Conservation (phyloP, 2,888 invertebrate genomes). For the Eudiplozoon nipponicum region DNA sequence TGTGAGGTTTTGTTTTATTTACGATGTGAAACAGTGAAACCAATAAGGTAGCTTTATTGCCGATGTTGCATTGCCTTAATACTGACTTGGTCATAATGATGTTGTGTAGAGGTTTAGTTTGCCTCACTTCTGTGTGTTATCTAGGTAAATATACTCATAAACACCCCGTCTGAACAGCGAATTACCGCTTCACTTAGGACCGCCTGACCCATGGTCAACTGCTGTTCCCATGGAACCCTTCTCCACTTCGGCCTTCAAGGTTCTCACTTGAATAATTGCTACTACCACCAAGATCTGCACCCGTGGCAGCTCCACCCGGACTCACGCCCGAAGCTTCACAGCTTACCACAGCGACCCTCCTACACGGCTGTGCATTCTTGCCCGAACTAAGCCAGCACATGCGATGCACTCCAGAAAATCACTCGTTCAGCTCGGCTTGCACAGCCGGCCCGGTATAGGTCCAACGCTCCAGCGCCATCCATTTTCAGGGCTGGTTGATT, state of each 20-base stretch:
- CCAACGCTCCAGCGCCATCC: conserved; percentile 35
- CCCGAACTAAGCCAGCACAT: no score
- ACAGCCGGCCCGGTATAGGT: conserved; percentile 30
- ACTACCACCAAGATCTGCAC: conserved; percentile 39
- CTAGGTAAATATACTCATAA: no score
- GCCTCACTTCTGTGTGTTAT: no score
- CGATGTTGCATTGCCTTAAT: no score
- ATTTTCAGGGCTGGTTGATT: conserved; percentile 38
- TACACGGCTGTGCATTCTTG: conserved; percentile 35
- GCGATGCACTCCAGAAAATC: no score
- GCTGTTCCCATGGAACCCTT: conserved; percentile 35
- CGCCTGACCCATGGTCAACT: conserved; percentile 21
- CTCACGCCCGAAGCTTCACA: conserved; percentile 34
- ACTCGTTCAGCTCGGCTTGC: no score
- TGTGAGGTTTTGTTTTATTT: no score
- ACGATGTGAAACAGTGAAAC: no score
- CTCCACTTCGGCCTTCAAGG: conserved; percentile 30
- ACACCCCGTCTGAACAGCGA: no score
- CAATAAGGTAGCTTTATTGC: no score
- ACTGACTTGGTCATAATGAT: no score
- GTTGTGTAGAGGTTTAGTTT: no score
- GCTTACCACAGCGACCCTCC: conserved; percentile 32
- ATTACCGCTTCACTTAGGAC: conserved; percentile 21
- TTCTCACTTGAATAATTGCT: conserved; percentile 39
- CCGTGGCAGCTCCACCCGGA: conserved; percentile 29